A percentile compares a stretch with the other conserved stretches of the same genome.
Conservation (phyloP, 2,888 invertebrate genomes). For the Hipparchia sbordonii region DNA sequence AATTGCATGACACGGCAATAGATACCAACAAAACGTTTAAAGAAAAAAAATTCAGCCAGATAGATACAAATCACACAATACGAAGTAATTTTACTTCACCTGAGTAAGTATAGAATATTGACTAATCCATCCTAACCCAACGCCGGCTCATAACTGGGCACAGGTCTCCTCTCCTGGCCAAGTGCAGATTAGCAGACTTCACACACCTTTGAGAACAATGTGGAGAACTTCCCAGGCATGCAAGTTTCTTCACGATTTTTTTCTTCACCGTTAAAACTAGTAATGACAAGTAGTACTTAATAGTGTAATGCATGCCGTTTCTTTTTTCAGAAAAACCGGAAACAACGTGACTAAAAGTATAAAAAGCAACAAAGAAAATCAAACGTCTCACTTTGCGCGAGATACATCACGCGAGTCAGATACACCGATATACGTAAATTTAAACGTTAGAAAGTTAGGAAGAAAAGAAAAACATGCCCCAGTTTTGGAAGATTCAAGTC, state of each 20-base stretch:
- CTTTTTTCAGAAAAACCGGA: constrained; percentile 23
- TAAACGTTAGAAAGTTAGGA: constrained; percentile 17
- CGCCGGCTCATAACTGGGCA: too few species aligned
- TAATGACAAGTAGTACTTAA: too few species aligned
- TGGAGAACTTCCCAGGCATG: too few species aligned
- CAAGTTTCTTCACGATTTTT: too few species aligned
- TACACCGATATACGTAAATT: constrained; percentile 31
- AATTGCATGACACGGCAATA: background rate
- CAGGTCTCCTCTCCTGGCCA: too few species aligned
- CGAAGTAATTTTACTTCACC: constrained; percentile 5
- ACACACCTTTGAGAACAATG: too few species aligned
- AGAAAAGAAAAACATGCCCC: constrained; percentile 15
- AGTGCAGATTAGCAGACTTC: too few species aligned
- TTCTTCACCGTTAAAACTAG: too few species aligned
- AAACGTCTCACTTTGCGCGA: constrained; percentile 4
- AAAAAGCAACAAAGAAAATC: constrained; percentile 34
- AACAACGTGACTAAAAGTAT: constrained; percentile 25
- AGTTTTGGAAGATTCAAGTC: constrained; percentile 6
- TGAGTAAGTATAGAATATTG: constrained; percentile 10
- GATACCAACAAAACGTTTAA: constrained; percentile 12
- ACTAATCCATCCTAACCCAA: too few species aligned
- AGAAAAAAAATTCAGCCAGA: constrained; percentile 20
- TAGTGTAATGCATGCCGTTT: background rate
- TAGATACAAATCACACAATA: constrained; percentile 8
- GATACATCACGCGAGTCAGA: constrained; percentile 18